Conservation (phyloP, 2,888 invertebrate species). For the Heterodera filipjevi region DNA sequence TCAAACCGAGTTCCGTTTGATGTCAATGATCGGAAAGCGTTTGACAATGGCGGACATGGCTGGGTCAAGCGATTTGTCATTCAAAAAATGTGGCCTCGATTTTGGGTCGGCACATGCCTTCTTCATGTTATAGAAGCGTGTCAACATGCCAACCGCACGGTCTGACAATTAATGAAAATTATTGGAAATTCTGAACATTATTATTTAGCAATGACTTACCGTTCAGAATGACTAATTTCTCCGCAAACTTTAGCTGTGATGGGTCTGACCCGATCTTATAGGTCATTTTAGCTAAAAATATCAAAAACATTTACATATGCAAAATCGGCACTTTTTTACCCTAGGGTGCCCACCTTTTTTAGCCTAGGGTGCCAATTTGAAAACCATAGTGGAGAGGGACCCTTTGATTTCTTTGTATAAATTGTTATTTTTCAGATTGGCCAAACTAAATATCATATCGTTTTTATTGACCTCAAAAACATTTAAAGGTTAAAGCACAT, state of each 20-base stretch:
- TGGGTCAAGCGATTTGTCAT: slow-evolving; percentile 94
- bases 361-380: too few relatives aligned
- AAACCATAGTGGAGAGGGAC: too few relatives aligned
- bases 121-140: slow-evolving; percentile 97
- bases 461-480: too few relatives aligned
- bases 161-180: slow-evolving; percentile 51
- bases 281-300: slow-evolving; percentile 1
- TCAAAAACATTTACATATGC: too few relatives aligned
- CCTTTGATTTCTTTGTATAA: too few relatives aligned
- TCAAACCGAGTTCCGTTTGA: slow-evolving; percentile 75
- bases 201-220: slow-evolving; percentile 97
- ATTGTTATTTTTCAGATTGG: too few relatives aligned
- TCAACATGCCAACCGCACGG: slow-evolving; percentile 79
- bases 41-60: slow-evolving; percentile 91
- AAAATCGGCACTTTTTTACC: too few relatives aligned
- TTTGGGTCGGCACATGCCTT: slow-evolving; percentile 84
- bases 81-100: slow-evolving; percentile 93
- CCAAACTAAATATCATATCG: too few relatives aligned
- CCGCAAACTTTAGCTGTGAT: slow-evolving; percentile 74
- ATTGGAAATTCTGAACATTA: slow-evolving; percentile 70
- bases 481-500: too few relatives aligned
- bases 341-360: too few relatives aligned
- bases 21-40: slow-evolving; percentile 92
- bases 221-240: slow-evolving; percentile 93
- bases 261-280: slow-evolving; percentile 41